Conservation (phyloP, 1,140 invertebrate genomes). For the Cydia fagiglandana region DNA sequence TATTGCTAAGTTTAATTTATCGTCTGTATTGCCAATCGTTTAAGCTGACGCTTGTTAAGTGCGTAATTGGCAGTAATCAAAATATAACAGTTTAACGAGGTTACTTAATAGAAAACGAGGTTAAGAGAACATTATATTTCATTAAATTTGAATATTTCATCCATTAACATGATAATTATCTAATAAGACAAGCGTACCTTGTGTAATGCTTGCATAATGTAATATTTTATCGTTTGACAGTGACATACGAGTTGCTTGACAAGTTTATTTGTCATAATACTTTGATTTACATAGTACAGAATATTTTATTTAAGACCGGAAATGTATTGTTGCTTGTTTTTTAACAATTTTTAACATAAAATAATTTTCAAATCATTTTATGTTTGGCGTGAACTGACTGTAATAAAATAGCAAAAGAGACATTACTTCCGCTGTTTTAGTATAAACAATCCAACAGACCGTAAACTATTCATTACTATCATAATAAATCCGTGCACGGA, state of each 20-base stretch:
- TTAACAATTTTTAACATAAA: background rate
- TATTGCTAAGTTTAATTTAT: constrained; percentile 21
- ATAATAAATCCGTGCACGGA: constrained; percentile 29
- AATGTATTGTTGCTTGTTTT: background rate
- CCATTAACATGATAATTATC: constrained; percentile 27
- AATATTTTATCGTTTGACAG: constrained; percentile 21
- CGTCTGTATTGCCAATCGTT: constrained; percentile 15
- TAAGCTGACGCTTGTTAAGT: constrained; percentile 20
- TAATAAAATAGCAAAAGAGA: constrained; percentile 7
- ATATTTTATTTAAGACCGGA: background rate
- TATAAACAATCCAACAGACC: background rate
- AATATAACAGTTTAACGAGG: constrained; percentile 4
- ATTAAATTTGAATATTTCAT: constrained; percentile 29
- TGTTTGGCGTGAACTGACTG: background rate
- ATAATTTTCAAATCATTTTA: background rate
- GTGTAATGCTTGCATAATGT: constrained; percentile 17
- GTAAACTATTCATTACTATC: constrained; percentile 30
- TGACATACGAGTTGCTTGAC: background rate
- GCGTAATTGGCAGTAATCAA: constrained; percentile 24
- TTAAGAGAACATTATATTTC: constrained; percentile 24
- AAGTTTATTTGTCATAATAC: constrained; percentile 2
- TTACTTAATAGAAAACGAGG: constrained; percentile 30
- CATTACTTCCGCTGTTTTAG: constrained; percentile 3
- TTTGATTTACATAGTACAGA: background rate
- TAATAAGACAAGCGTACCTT: constrained; percentile 20